These are phyloP conservation scores for Atta cephalotes DNA, from an alignment of 1,140 invertebrate genomes.

Conservation along the genomic window DNA sequence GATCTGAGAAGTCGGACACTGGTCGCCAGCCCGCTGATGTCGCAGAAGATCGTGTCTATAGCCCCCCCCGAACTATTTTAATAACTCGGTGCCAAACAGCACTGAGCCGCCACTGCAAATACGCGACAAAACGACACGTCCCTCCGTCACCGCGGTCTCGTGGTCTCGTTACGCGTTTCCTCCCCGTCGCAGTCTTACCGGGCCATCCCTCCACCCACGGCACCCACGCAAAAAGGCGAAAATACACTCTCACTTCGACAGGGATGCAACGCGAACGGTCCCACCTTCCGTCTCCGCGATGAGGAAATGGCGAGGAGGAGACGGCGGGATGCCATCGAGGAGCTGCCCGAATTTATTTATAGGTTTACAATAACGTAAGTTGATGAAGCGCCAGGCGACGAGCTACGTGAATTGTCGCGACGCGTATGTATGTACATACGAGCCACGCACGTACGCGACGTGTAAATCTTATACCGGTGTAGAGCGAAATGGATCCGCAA, in stretches of 20 bases:
- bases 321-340: conserved; percentile 5
- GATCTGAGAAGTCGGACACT: background rate
- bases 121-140: conserved; percentile 59
- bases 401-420: conserved; percentile 74
- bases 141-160: background rate
- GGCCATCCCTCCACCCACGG: conserved; percentile 50
- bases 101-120: conserved; percentile 44
- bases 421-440: conserved; percentile 2
- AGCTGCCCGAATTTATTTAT: conserved; percentile 78
- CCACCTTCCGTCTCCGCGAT: background rate
- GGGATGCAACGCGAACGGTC: conserved; percentile 47
- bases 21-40: background rate
- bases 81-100: conserved; percentile 53
- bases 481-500: conserved; percentile 3
- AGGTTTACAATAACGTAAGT: conserved; percentile 81
- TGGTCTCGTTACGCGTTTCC: background rate
- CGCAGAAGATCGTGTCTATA: conserved; percentile 48
- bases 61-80: conserved; percentile 35
- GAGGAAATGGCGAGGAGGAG: background rate
- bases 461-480: conserved; percentile 49
- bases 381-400: conserved; percentile 78
- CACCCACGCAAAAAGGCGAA: conserved; percentile 59
- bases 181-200: conserved; percentile 22
- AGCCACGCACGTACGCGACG: conserved; percentile 63
- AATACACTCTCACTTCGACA: conserved; percentile 67